Evolutionary conservation across 2,888 invertebrate species (phyloP), one percentile per base, ranked within the genome.

Genomic region (Choristoneura rosaceana): DNA sequence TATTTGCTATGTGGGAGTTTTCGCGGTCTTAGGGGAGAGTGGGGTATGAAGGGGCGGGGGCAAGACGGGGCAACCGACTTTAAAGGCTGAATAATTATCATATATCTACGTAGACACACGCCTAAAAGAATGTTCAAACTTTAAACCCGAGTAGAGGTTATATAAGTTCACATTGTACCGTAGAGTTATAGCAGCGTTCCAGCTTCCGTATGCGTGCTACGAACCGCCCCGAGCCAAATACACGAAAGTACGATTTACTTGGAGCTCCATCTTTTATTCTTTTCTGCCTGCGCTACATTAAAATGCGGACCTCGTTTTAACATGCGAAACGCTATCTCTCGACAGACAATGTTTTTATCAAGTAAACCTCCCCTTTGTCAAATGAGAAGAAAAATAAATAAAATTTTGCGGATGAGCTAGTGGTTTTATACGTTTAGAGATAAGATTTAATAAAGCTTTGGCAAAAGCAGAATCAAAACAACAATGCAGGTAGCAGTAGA

Each of bases 151-250:
- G 43, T 38, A 38, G 71, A 70, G 45, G 70, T 64, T 73, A 68
- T 82, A 81, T 76, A 81, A 79, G 81, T 80, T 80, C 74, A 79
- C 77, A 81, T 79, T 75, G 76, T 76, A 76, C 79, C 82, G 78
- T 82, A 85, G 85, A 87, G 83, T 87, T 84, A 85, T 82, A 78
- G 83, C 84, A 82, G 80, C 81, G 82, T 84, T 84, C 82, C 80
- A 82, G 79, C 83, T 87, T 88, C 87, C 87, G 87, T 80, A 83
- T 85, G 85, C 85, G 85, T 87, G 82, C 75, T 79, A 83, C 80
- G 77, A 80, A 81, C 78, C 79, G 80, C 78, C 76, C 77, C 80
- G 81, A 84, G 84, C 85, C 85, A 86, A 86, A 86, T 86, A 87
- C 86, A 86, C 79, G 84, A 83, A 86, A 86, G 81, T 84, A 82